Evolutionary conservation across 2,797 vertebrate genomes (phyloP), one percentile per base, ranked within the genome.

Genomic region (Amphiprion clarkii): DNA sequence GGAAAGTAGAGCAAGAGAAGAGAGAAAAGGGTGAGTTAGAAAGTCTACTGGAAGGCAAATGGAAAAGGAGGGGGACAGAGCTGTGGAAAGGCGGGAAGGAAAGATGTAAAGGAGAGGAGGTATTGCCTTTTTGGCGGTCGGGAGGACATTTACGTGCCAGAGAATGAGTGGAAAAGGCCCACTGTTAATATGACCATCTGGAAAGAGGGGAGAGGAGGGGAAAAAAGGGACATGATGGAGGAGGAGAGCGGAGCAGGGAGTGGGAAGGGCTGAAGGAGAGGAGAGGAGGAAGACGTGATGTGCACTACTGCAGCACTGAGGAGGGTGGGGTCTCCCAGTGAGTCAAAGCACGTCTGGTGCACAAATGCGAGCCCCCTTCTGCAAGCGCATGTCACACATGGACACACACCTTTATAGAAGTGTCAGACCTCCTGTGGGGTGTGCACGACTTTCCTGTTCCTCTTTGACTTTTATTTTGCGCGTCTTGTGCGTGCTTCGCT

Each of bases 221-320:
- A 2, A 10, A 9, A 5, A 11, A 3, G 33, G 39, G 21, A 53
- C 39, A 36, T 11, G 36, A 58, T 8, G 4, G 62, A 44, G n/a
- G 31, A 68, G 60, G 12, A 23, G 65, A 76, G 57, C 1, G 21
- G 65, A 48, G 56, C 58, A 40, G 52, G 63, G 67, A 52, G 62
- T 51, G 61, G 71, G 55, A 81, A 72, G 71, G 57, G 74, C 54
- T 78, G 69, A 63, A 78, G 68, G 68, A 63, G 58, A 53, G 68
- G 66, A 25, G 29, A 56, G 62, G 42, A 75, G 71, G 66, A 75
- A 63, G 78, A 86, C 63, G 71, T 85, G 82, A 88, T 85, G 80
- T 87, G 79, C 82, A 74, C 74, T 81, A 87, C 89, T 94, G 91
- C 91, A 88, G 92, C 87, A 90, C 31, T 70, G 67, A 81, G 64